Evolutionary conservation across 2,888 invertebrate genomes (phyloP), one percentile per base, ranked within the genome.

Genomic region (Koerneria pararmatus): DNA sequence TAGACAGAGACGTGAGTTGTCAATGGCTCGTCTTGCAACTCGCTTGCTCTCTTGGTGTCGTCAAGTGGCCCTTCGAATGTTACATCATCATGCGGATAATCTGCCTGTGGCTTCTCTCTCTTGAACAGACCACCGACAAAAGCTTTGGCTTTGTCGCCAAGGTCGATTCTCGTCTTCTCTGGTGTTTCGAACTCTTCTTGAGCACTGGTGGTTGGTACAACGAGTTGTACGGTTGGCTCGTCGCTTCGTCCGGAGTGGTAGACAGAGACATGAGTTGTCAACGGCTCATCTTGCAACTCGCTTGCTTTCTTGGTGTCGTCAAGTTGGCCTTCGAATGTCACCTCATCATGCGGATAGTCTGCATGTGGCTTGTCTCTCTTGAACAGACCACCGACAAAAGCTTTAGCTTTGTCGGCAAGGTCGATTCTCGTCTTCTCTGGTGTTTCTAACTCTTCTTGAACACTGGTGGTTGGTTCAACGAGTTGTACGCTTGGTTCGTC

Each of bases 61-160:
- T 54, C 54, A 4, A 54, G 19, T 5, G 54, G 54, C 5, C 54
- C 54, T 5, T 22, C 5, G 54, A 15, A 54, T 3, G 54, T n/a
- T n/a, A n/a, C n/a, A 3, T 54, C 54, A 32, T 2, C 31, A 22
- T 19, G 27, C 27, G 54, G 54, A 24, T 54, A 54, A 4, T 29
- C 54, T 19, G 24, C 54, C 8, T 54, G 54, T 32, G 27, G 19
- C 29, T 54, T 32, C 54, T 54, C 31, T 29, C n/a, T n/a, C 24
- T 54, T 54, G 54, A 54, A 54, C 15, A 54, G 27, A 54, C 54
- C 54, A 27, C 54, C 54, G 24, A 54, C 54, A 32, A 54, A 4
- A 29, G 27, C 29, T 19, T 54, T 54, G 19, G 54, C 54, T 32
- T 54, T 54, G 15, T 54, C 54, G 27, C 29, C 29, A 32, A 54